These are phyloP conservation scores for Drosophila pruinosa DNA, from an alignment of 1,140 invertebrate genomes.

Conservation along the genomic window DNA sequence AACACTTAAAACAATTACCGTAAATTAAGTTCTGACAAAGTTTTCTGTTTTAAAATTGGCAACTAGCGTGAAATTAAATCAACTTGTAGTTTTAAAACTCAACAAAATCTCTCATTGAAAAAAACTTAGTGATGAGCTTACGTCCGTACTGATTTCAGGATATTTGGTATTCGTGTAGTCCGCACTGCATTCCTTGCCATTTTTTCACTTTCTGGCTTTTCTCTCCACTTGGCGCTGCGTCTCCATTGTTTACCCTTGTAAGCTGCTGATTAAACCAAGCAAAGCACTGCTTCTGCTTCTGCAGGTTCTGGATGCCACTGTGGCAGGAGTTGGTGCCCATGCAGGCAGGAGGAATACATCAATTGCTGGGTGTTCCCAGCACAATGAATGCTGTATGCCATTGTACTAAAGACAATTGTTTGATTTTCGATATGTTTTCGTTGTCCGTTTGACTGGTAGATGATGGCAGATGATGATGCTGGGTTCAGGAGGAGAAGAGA, in stretches of 20 bases:
- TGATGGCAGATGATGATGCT: conserved; percentile 1
- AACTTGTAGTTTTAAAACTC: background rate
- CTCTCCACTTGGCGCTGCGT: background rate
- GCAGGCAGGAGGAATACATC: conserved; percentile 47
- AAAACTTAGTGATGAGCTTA: background rate
- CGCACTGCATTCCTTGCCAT: background rate
- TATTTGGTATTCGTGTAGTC: conserved; percentile 23
- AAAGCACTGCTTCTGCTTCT: conserved; percentile 39
- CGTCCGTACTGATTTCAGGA: conserved; percentile 9
- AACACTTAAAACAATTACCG: too few relatives aligned
- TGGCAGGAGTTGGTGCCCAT: background rate
- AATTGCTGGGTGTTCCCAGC: conserved; percentile 45
- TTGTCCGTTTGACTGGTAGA: background rate
- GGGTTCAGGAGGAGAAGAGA: background rate
- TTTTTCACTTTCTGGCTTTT: conserved; percentile 29
- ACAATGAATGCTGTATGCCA: conserved; percentile 58
- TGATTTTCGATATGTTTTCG: conserved; percentile 74
- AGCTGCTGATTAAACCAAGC: conserved; percentile 79
- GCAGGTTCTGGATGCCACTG: background rate
- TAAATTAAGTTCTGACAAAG: too few relatives aligned
- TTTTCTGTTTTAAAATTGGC: too few relatives aligned
- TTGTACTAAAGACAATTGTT: conserved; percentile 75
- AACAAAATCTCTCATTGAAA: background rate
- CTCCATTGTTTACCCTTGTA: conserved; percentile 68
- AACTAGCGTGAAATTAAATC: too few relatives aligned